phyloP scores from a whole-genome alignment of 2,113 vertebrate species.

The Apodemus sylvaticus region DNA sequence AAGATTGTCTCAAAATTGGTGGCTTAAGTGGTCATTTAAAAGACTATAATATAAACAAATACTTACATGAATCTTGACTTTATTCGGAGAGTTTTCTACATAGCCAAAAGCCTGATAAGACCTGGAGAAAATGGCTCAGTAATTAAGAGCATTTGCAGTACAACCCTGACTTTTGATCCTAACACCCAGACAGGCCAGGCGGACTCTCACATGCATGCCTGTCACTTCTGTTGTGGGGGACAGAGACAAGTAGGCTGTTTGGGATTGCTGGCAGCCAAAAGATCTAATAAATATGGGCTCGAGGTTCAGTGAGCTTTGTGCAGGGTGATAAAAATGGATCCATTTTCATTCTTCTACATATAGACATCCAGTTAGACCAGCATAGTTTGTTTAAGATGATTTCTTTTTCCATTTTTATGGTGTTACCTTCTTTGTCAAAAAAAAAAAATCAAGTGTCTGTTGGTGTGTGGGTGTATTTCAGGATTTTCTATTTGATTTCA shows the following conservation, averaged over 20 bases:
- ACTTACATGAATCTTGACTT: not conserved
- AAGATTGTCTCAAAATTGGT: not conserved
- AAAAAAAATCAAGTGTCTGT: too few species aligned
- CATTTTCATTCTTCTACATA: too few species aligned
- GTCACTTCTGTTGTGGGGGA: too few species aligned
- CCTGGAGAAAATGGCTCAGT: not conserved
- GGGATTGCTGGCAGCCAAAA: not conserved
- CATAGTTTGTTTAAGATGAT: too few species aligned
- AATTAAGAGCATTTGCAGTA: too few species aligned
- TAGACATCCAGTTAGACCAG: too few species aligned
- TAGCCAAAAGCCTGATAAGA: not conserved
- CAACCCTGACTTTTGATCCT: not conserved
- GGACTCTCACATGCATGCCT: not conserved
- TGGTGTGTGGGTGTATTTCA: too few species aligned
- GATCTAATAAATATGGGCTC: not conserved
- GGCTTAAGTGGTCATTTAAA: slow-evolving; percentile 11
- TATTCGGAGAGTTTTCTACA: not conserved
- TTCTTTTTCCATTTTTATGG: too few species aligned
- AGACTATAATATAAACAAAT: not conserved
- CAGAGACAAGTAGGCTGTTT: not conserved
- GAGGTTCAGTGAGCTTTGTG: not conserved
- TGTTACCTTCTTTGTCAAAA: too few species aligned
- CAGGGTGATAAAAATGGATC: too few species aligned
- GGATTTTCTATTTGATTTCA: too few species aligned
- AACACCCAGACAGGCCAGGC: not conserved